Conservation (phyloP, 2,888 invertebrate genomes). For the Seira musarum region DNA sequence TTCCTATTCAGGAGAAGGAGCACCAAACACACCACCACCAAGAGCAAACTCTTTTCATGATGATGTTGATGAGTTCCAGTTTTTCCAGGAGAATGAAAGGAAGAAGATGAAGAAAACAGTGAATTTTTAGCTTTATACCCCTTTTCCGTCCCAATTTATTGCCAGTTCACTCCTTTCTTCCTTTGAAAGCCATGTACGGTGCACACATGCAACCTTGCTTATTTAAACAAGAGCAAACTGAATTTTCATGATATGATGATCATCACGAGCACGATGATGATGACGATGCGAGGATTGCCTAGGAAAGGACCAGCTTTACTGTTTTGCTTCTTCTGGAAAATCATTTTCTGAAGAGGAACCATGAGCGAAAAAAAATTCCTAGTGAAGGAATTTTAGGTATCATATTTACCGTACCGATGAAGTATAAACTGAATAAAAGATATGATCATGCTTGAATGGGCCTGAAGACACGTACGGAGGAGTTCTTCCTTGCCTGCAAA, state of each 20-base stretch:
- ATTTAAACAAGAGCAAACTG: conserved; percentile 8
- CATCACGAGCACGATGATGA: too few species aligned
- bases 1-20: background rate
- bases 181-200: background rate
- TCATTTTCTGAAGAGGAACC: too few species aligned
- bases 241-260: conserved; percentile 1
- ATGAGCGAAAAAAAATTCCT: too few species aligned
- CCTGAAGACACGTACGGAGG: background rate
- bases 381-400: too few species aligned
- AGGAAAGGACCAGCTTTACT: too few species aligned
- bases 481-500: too few species aligned
- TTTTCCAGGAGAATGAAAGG: conserved; percentile 10
- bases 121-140: conserved; percentile 27
- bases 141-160: conserved; percentile 30
- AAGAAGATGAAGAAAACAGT: conserved; percentile 16
- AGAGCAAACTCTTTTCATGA: background rate
- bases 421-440: too few species aligned
- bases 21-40: background rate
- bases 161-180: background rate
- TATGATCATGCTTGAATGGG: conserved; percentile 30
- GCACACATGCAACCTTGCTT: conserved; percentile 8
- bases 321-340: too few species aligned
- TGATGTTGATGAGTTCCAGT: conserved; percentile 10
- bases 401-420: too few species aligned
- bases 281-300: too few species aligned